These are phyloP conservation scores for Adrianichthys oophorus DNA, from an alignment of 2,797 vertebrate genomes.

Conservation along the genomic window DNA sequence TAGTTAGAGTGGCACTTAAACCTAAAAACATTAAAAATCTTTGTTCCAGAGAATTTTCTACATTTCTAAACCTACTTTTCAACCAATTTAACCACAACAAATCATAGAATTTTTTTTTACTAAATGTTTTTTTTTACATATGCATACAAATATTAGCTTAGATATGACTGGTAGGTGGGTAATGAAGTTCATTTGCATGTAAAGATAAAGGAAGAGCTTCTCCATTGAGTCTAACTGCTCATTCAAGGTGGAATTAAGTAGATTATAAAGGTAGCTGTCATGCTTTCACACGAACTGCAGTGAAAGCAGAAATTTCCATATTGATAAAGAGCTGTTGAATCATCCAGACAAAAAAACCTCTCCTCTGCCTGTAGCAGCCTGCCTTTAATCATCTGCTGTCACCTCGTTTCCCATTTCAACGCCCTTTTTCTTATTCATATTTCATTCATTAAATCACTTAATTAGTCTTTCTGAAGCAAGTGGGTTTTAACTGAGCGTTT, in stretches of 20 bases:
- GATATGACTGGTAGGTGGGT: not conserved
- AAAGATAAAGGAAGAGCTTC: conserved; percentile 9
- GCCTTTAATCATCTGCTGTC: conserved; percentile 24
- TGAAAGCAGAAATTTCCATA: conserved; percentile 24
- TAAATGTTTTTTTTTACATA: too few species aligned
- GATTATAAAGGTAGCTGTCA: conserved; percentile 13
- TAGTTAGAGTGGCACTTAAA: too few species aligned
- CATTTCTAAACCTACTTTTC: too few species aligned
- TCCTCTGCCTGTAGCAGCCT: conserved; percentile 31
- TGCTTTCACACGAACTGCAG: conserved; percentile 18
- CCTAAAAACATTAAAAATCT: too few species aligned
- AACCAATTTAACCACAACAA: too few species aligned
- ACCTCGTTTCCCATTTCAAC: conserved; percentile 31
- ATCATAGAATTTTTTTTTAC: too few species aligned
- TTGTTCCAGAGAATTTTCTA: too few species aligned
- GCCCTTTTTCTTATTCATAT: conserved; percentile 31
- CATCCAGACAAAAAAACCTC: conserved; percentile 36
- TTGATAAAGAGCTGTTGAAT: conserved; percentile 28
- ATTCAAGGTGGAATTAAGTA: conserved; percentile 2
- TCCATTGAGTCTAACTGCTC: conserved; percentile 10
- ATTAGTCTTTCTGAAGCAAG: not conserved
- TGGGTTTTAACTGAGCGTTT: not conserved
- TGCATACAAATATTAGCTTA: too few species aligned
- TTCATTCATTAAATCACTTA: conserved; percentile 17
- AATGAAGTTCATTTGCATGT: conserved; percentile 30